Percentiles rank a stretch among this genome's conserved stretches.
Conservation (phyloP, 2,797 vertebrate genomes). For the Botia kubotai region DNA sequence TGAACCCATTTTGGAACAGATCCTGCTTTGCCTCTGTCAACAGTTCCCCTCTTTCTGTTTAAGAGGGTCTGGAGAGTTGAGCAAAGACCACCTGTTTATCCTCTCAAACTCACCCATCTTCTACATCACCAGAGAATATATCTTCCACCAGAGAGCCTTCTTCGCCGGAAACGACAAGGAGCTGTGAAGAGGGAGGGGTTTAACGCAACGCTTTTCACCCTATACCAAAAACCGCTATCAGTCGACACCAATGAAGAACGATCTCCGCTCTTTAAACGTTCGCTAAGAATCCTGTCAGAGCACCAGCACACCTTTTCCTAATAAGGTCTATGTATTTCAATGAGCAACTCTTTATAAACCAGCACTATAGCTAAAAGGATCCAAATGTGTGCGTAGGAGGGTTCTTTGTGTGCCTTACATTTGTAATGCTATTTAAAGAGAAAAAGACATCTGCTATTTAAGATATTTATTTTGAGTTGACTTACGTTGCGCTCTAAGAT, state of each 20-base stretch:
- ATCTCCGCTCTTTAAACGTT: slow-evolving; percentile 42
- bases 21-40: slow-evolving; percentile 84
- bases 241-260: slow-evolving; percentile 24
- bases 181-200: slow-evolving; percentile 11
- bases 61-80: slow-evolving; percentile 37
- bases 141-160: slow-evolving; percentile 14
- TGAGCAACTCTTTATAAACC: slow-evolving; percentile 49
- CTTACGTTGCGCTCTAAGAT: slow-evolving; percentile 92
- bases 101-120: slow-evolving; percentile 33
- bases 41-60: slow-evolving; percentile 86
- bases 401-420: slow-evolving; percentile 85
- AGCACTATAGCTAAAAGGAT: slow-evolving; percentile 66
- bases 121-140: slow-evolving; percentile 41
- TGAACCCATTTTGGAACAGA: slow-evolving; percentile 87
- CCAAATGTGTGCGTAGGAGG: slow-evolving; percentile 74
- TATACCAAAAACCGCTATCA: slow-evolving; percentile 28
- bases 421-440: slow-evolving; percentile 92
- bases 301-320: slow-evolving; percentile 37
- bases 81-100: slow-evolving; percentile 35
- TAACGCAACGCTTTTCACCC: slow-evolving; percentile 21
- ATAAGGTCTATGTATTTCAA: slow-evolving; percentile 47
- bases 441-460: slow-evolving; percentile 81
- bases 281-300: slow-evolving; percentile 9
- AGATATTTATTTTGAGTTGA: slow-evolving; percentile 97
- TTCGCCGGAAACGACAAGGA: slow-evolving; percentile 17